phyloP scores from a whole-genome alignment of 2,113 vertebrate species.

The Eulemur macaco region DNA sequence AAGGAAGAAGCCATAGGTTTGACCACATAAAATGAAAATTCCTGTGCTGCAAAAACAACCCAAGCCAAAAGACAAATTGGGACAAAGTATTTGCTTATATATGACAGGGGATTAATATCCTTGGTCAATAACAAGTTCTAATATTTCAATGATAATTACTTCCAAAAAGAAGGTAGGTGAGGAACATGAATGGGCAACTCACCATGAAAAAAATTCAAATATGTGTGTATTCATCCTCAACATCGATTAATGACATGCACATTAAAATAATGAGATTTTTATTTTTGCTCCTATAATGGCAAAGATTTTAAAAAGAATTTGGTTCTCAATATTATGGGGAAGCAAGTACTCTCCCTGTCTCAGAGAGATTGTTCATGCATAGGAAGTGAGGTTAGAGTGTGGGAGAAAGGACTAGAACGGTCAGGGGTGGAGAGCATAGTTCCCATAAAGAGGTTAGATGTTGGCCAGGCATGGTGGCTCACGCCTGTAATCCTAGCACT shows the following conservation, averaged over 20 bases:
- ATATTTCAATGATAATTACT: neutral
- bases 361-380: neutral
- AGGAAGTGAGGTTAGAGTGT: neutral
- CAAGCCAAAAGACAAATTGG: constrained; percentile 13
- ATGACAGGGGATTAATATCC: neutral
- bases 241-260: neutral
- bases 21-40: neutral
- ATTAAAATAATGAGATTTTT: constrained; percentile 26
- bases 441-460: neutral
- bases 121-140: neutral
- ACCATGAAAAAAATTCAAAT: neutral
- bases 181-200: neutral
- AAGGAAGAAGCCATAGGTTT: neutral
- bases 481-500: too few relatives aligned
- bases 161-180: neutral
- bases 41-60: neutral
- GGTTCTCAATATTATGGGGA: neutral
- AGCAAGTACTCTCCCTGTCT: neutral
- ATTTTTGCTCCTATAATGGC: neutral
- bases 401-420: neutral
- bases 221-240: neutral
- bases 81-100: neutral
- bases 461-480: too few relatives aligned
- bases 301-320: neutral
- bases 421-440: neutral